Evolutionary conservation across 2,888 invertebrate species (phyloP), one percentile per base, ranked within the genome.

Genomic region (Camptogramma bilineatum): DNA sequence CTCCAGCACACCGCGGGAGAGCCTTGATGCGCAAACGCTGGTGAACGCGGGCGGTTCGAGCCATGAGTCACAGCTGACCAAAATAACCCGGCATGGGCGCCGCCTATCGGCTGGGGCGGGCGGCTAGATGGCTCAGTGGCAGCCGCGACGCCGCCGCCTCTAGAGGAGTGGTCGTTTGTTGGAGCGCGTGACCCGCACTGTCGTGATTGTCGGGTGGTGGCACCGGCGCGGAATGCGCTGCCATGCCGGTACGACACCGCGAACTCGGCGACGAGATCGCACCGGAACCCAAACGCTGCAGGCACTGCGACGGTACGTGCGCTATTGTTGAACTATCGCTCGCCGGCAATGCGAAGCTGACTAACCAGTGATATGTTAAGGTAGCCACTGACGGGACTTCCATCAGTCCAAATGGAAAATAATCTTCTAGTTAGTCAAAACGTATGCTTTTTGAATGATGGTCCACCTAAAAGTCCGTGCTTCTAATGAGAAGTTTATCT

Each of bases 231-330:
- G 90, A 89, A 91, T 91, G 91, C 91, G 92, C 91, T 88, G 93
- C 93, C 93, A 93, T 93, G 93, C 93, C 93, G 90, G 93, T 93
- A 88, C 91, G 93, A 89, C 92, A 93, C 83, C 93, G 93, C 91
- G 91, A 91, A 86, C 90, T 90, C 90, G 91, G 93, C 89, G 93
- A 93, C 86, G 92, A 92, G 85, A 86, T 91, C 90, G 92, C 92
- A 84, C 87, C 97, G 94, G 96, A 96, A 95, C 96, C 97, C 94
- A 97, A 97, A 94, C 96, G 97, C 96, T 97, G 97, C 96, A 96
- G 96, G 95, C 96, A 96, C 94, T 97, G 97, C 96, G 97, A 97
- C 96, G 97, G 97, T 97, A 95, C 84, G 85, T 78, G 72, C 58
- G 70, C 65, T 74, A 78, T 77, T 74, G 77, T 66, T 67, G 77